Evolutionary conservation across 2,888 invertebrate species (phyloP).

Genomic region (Agonum fuliginosum): DNA sequence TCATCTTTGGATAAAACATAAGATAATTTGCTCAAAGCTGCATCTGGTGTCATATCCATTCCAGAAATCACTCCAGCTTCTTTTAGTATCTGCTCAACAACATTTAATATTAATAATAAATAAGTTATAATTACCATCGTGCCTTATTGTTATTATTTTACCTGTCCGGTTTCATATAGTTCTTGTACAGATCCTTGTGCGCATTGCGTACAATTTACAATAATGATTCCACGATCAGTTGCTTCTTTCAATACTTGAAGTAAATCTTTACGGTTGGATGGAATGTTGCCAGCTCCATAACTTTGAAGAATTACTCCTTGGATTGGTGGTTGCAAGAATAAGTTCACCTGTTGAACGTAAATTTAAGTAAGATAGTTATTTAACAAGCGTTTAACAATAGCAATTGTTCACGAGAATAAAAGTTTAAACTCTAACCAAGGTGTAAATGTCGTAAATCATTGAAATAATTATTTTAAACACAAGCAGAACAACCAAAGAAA

Average conservation of each 20-base stretch:
- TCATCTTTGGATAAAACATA: conserved; percentile 90
- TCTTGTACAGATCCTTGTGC: conserved; percentile 84
- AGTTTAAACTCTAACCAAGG: conserved; percentile 27
- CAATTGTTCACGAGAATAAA: conserved; percentile 60
- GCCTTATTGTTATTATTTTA: conserved; percentile 67
- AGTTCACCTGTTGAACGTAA: conserved; percentile 77
- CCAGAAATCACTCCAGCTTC: conserved; percentile 86
- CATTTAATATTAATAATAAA: conserved; percentile 66
- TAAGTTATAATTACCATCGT: conserved; percentile 67
- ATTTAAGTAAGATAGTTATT: conserved; percentile 61
- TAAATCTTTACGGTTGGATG: conserved; percentile 87
- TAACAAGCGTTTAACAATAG: no score
- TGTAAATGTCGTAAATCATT: no score
- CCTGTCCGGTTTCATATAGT: conserved; percentile 90
- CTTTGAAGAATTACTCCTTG: conserved; percentile 91
- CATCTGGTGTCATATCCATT: conserved; percentile 94
- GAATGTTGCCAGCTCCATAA: conserved; percentile 96
- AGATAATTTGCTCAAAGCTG: conserved; percentile 92
- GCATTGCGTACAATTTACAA: conserved; percentile 96
- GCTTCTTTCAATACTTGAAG: conserved; percentile 83
- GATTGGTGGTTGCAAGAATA: conserved; percentile 83
- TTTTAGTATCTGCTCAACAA: conserved; percentile 74
- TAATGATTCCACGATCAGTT: conserved; percentile 84
- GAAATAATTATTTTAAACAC: no score
- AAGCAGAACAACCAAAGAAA: no score